Evolutionary conservation across 1,140 invertebrate genomes (phyloP).

Genomic region (Limonius californicus): DNA sequence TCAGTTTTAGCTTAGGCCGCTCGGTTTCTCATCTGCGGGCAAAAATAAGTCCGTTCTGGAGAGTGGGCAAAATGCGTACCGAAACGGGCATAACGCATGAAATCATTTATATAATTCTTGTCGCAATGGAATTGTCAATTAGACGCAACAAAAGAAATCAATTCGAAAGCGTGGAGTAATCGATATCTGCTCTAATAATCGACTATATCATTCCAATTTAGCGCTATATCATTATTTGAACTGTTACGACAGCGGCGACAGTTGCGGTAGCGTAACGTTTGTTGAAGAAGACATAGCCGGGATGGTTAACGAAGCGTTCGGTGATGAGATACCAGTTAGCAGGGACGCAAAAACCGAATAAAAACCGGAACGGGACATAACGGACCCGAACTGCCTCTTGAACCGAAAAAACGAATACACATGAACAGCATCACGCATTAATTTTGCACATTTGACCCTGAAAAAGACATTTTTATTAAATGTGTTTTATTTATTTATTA

Average conservation of each 20-base stretch:
- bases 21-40: too few species aligned
- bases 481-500: too few species aligned
- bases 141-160: neutral
- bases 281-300: neutral
- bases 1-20: too few species aligned
- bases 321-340: neutral
- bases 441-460: too few species aligned
- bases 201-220: constrained; percentile 1
- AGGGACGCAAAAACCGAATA: neutral
- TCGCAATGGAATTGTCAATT: neutral
- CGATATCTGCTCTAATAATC: constrained; percentile 14
- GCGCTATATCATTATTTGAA: neutral
- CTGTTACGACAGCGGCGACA: neutral
- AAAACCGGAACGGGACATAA: neutral
- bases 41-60: too few species aligned
- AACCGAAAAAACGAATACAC: too few species aligned
- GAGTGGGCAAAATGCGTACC: too few species aligned
- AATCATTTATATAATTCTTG: neutral
- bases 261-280: neutral
- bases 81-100: neutral
- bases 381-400: too few species aligned
- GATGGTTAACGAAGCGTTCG: constrained; percentile 7
- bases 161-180: constrained; percentile 9
- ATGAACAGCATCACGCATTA: too few species aligned
- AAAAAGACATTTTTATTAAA: too few species aligned